Conservation (phyloP, 2,113 vertebrate species). For the Bufo gargarizans region DNA sequence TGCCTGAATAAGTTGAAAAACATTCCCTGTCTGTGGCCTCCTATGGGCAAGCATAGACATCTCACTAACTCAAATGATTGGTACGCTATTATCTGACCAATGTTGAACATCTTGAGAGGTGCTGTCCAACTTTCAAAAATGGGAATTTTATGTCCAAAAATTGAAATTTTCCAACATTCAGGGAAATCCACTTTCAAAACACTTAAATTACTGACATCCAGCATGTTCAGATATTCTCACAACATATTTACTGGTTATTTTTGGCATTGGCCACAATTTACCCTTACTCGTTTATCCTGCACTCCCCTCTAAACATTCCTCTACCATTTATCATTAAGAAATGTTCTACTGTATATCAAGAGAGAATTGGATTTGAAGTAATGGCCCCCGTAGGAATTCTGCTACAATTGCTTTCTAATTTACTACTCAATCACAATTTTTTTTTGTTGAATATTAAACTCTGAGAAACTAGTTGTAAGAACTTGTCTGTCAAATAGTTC, state of each 20-base stretch:
- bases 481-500: slow-evolving; percentile 16
- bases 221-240: neutral
- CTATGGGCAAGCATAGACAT: no score
- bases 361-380: slow-evolving; percentile 42
- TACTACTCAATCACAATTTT: slow-evolving; percentile 42
- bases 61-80: neutral
- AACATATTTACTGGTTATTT: neutral
- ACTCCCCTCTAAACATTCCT: neutral
- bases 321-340: slow-evolving; percentile 13
- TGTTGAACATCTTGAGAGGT: neutral
- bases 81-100: no score
- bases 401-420: slow-evolving; percentile 40
- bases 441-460: slow-evolving; percentile 33
- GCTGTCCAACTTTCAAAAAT: neutral
- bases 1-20: no score
- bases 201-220: neutral
- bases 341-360: slow-evolving; percentile 22
- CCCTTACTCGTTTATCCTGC: neutral
- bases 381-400: slow-evolving; percentile 34
- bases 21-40: no score
- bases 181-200: neutral
- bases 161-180: neutral
- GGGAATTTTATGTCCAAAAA: neutral
- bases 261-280: neutral
- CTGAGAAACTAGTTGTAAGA: slow-evolving; percentile 17